Conservation (phyloP, 2,797 vertebrate species). For the Philypnodon macrostomus region DNA sequence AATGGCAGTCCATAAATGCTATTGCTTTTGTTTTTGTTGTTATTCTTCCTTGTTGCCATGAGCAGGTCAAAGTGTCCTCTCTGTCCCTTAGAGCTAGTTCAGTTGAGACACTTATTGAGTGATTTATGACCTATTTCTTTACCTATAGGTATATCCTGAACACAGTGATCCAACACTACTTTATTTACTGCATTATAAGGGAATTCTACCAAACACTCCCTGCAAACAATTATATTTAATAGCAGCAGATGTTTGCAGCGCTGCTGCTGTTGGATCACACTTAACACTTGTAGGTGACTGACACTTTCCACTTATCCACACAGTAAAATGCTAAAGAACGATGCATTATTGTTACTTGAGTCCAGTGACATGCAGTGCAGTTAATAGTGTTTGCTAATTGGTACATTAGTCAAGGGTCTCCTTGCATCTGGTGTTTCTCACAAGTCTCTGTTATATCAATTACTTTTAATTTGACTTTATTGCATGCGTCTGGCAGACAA, state of each 20-base stretch:
- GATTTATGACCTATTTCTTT: conserved; percentile 19
- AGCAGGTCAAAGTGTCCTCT: conserved; percentile 20
- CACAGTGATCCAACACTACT: neutral
- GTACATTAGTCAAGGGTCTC: conserved; percentile 17
- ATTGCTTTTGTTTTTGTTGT: conserved; percentile 22
- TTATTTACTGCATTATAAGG: neutral
- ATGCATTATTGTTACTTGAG: conserved; percentile 26
- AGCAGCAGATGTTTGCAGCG: conserved; percentile 28
- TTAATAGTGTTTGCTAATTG: conserved; percentile 41
- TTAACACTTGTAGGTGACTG: conserved; percentile 37
- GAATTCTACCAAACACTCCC: conserved; percentile 14
- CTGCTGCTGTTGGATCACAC: conserved; percentile 20
- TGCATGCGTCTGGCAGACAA: conserved; percentile 30
- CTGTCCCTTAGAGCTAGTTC: conserved; percentile 18
- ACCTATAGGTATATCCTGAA: no score
- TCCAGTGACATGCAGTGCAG: conserved; percentile 22
- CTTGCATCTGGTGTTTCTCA: conserved; percentile 35
- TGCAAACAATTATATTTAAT: conserved; percentile 29
- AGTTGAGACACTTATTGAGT: conserved; percentile 11
- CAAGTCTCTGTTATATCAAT: conserved; percentile 31
- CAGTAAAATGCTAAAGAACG: conserved; percentile 35
- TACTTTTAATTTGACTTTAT: conserved; percentile 34
- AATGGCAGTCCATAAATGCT: conserved; percentile 21
- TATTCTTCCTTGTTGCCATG: conserved; percentile 45
- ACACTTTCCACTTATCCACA: conserved; percentile 36